Evolutionary conservation across 2,888 invertebrate genomes (phyloP), one percentile per base, ranked within the genome.

Genomic region (Apamea epomidion): DNA sequence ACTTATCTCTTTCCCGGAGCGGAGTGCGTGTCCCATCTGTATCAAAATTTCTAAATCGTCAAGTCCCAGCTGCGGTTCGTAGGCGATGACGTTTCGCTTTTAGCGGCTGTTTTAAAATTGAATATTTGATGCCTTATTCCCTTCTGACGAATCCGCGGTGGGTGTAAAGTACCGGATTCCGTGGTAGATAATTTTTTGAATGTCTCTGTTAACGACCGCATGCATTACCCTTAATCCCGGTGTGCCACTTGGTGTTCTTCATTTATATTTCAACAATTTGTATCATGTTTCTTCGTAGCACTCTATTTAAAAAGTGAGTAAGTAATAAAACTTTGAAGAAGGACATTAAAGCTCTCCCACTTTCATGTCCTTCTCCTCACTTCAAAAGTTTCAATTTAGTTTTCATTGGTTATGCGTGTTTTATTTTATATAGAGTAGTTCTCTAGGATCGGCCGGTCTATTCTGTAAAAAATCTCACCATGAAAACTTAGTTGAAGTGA

Each of bases 61-160:
- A 92, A 93, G 97, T 94, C 97, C 94, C 97, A 97, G 96, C 97
- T 97, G 97, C 93, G 95, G 92, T 93, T 94, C 93, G 94, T 93
- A 91, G 93, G 94, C 96, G 95, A 97, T 97, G 97, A 97, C 97
- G 94, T 96, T 97, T 96, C 95, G 97, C 97, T 97, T 96, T 97
- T 97, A 97, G 97, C 97, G 96, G 94, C 93, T 95, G 95, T 96
- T 97, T 97, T 97, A 97, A 97, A 97, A 97, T 97, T 97, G 96
- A 97, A 97, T 97, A 97, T 97, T 97, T 97, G 97, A 97, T 97
- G 97, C 93, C 94, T 93, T 94, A 93, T 96, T 96, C 97, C 96
- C 96, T 96, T 94, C 95, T 95, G 96, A 96, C 95, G 95, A 96
- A 95, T 96, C 93, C 94, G 92, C 93, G 93, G 93, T 92, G 94